Evolutionary conservation across 2,888 invertebrate genomes (phyloP).

Genomic region (Fragum whitleyi): DNA sequence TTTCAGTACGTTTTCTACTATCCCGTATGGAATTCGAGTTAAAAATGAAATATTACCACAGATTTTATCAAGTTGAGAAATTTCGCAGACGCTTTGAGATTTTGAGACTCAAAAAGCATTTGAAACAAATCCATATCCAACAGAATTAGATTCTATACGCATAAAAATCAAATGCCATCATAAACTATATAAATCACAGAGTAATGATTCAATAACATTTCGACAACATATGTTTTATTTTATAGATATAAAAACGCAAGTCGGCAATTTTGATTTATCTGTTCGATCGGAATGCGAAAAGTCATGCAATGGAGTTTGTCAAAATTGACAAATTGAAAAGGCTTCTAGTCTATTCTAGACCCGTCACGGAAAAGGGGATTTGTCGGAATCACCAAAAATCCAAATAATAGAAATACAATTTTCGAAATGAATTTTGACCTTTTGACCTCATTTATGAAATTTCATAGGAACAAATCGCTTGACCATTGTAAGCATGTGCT

Average conservation of each 20-base stretch:
- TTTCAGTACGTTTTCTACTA: no score
- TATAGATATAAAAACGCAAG: neutral
- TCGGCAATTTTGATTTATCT: neutral
- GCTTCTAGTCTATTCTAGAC: neutral
- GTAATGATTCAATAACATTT: neutral
- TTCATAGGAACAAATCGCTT: no score
- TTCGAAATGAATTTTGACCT: no score
- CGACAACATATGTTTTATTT: neutral
- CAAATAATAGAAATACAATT: no score
- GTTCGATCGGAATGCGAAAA: neutral
- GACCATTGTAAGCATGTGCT: no score
- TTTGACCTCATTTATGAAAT: no score
- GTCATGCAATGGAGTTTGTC: slow-evolving; percentile 1
- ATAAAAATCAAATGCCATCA: neutral
- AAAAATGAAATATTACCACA: no score
- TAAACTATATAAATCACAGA: neutral
- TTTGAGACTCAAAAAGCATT: no score
- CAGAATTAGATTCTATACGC: neutral
- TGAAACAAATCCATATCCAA: neutral
- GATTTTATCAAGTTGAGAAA: no score
- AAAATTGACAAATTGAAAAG: neutral
- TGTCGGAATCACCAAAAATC: no score
- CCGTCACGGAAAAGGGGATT: neutral
- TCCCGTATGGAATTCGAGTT: no score
- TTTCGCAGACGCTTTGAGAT: neutral